A percentile compares a stretch with the other conserved stretches of the same genome.
phyloP scores from a whole-genome alignment of 1,140 invertebrate species.

The Mya arenaria region DNA sequence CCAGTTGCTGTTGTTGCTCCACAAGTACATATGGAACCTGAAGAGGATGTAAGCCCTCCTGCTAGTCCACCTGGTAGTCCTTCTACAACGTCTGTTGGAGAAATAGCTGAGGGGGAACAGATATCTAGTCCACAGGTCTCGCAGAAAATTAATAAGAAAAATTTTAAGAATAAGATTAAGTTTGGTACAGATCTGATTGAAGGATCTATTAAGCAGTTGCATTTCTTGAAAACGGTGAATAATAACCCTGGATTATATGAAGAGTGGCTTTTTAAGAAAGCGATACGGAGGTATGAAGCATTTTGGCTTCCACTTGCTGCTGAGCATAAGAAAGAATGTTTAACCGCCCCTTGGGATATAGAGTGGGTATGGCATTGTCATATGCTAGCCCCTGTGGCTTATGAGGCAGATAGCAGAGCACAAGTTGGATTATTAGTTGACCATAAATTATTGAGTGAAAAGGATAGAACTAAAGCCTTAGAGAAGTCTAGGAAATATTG shows the following conservation, averaged over 20 bases:
- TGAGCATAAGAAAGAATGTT: constrained; percentile 63
- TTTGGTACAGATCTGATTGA: constrained; percentile 63
- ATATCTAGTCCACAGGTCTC: constrained; percentile 36
- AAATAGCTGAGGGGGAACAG: background rate
- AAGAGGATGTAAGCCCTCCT: background rate
- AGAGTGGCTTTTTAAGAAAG: constrained; percentile 64
- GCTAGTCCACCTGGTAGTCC: constrained; percentile 37
- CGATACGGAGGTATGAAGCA: constrained; percentile 81
- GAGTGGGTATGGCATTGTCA: constrained; percentile 83
- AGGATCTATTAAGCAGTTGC: constrained; percentile 61
- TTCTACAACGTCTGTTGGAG: constrained; percentile 4
- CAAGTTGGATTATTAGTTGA: constrained; percentile 79
- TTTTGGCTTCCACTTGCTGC: constrained; percentile 82
- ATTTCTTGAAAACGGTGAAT: constrained; percentile 66
- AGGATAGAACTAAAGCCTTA: constrained; percentile 63
- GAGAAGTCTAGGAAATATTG: constrained; percentile 64
- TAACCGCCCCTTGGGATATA: constrained; percentile 82
- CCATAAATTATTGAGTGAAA: constrained; percentile 77
- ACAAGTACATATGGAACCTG: constrained; percentile 23
- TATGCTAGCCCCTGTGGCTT: constrained; percentile 80
- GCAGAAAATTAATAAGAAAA: constrained; percentile 56
- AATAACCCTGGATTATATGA: constrained; percentile 61
- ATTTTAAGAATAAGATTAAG: constrained; percentile 62
- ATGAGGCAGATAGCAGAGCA: constrained; percentile 80
- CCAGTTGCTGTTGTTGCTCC: constrained; percentile 9